Base-by-base conservation (phyloP, 2,888 invertebrate genomes). In the Hirtodrosophila cameraria region DNA sequence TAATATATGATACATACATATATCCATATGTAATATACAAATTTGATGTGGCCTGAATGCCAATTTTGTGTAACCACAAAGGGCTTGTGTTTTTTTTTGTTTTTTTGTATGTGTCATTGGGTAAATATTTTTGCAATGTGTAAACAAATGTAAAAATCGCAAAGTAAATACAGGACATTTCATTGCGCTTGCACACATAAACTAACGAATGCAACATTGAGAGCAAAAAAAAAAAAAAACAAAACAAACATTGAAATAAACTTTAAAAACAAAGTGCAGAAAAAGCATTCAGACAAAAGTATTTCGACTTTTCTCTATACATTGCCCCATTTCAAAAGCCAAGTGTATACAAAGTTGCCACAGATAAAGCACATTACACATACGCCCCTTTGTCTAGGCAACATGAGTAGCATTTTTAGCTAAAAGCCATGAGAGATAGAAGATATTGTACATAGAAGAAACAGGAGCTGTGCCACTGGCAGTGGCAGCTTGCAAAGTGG, bases 361-460 rank as follows among this genome's bases (percentile, higher is more conserved):
- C 39, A 70, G 75, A 66, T 64, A 71, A 71, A 75, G 30, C 41
- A 27, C 52, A 82, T 74, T 87, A 67, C 69, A 59, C 69, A 87
- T 74, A 86, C 82, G 87, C 82, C 85, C 66, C 64, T 23, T 78
- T 74, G 85, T 75, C 74, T 81, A 23, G 72, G 48, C 42, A 39
- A 46, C 64, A 68, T 27, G 53, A 57, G 48, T 49, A 53, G 63
- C 55, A 59, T 52, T 76, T 71, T 50, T 41, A 49, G 65, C 58
- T 62, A 45, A 60, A 52, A 45, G 53, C 57, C 20, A 38, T 54
- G 41, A 43, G 42, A 23, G 59, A 55, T 52, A 54, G 38, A 36
- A 43, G 49, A 23, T 69, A 28, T 33, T 23, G 1, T 1, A 20
- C 36, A 28, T 52, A 43, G 30, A 5, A 23, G 25, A 8, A 1